phyloP scores from a whole-genome alignment of 2,113 vertebrate genomes.

The Tachysurus vachellii region DNA sequence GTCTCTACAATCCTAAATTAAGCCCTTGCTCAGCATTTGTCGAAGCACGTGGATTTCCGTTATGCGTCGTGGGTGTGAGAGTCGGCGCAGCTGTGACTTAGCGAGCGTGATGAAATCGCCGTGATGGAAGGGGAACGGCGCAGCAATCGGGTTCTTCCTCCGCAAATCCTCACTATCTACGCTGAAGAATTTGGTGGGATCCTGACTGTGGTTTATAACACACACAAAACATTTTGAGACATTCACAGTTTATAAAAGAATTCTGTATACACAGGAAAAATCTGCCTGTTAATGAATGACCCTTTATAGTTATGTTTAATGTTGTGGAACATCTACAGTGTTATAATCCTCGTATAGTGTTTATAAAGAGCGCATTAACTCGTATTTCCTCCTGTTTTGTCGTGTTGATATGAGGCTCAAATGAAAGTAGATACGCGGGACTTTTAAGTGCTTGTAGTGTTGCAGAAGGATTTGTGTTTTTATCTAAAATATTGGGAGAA shows the following conservation, averaged over 20 bases:
- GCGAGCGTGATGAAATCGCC: neutral
- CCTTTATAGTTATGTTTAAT: neutral
- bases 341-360: neutral
- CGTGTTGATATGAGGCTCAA: too few species aligned
- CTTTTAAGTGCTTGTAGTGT: too few species aligned
- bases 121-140: neutral
- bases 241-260: neutral
- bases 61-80: neutral
- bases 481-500: too few species aligned
- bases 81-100: neutral
- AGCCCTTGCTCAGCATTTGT: conserved; percentile 32
- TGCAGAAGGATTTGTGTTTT: too few species aligned
- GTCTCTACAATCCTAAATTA: conserved; percentile 13
- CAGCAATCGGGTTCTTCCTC: neutral
- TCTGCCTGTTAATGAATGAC: neutral
- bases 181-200: too few species aligned
- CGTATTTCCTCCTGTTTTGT: too few species aligned
- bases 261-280: neutral
- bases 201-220: neutral
- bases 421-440: too few species aligned
- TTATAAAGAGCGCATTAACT: neutral
- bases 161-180: neutral
- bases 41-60: neutral
- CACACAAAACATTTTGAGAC: neutral
- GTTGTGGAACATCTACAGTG: neutral